phyloP scores from a whole-genome alignment of 2,113 vertebrate species.

The Ranitomeya variabilis region DNA sequence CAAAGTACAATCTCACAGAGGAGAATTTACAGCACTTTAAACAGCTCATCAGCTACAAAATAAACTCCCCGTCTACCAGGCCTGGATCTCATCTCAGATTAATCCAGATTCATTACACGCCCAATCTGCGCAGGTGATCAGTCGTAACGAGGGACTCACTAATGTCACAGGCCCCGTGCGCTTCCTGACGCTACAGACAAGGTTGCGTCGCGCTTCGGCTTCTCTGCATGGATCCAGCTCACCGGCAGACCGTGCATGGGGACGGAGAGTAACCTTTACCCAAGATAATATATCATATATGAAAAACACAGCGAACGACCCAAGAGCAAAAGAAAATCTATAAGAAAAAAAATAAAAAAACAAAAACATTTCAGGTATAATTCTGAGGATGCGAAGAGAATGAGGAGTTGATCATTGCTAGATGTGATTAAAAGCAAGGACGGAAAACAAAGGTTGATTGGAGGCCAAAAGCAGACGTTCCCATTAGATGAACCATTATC shows the following conservation, averaged over 20 bases:
- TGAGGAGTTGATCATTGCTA: neutral
- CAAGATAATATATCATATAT: neutral
- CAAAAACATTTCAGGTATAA: neutral
- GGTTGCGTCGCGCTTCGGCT: neutral
- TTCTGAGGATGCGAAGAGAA: neutral
- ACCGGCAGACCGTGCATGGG: neutral
- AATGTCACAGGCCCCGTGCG: constrained; percentile 33
- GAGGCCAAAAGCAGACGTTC: neutral
- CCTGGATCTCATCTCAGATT: constrained; percentile 42
- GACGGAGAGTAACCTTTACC: neutral
- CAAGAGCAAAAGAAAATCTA: neutral
- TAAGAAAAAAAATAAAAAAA: neutral
- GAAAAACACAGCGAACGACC: neutral
- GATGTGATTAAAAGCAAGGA: neutral
- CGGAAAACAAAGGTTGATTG: neutral
- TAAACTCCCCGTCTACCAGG: constrained; percentile 41
- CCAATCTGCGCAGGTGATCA: constrained; percentile 51
- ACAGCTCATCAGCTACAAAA: constrained; percentile 52
- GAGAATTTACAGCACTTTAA: constrained; percentile 48
- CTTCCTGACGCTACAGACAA: constrained; percentile 28
- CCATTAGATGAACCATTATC: constrained; percentile 5
- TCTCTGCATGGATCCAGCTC: neutral
- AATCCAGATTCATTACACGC: constrained; percentile 56
- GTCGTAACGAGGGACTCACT: constrained; percentile 55
- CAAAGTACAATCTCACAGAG: constrained; percentile 22